A percentile compares a stretch with the other conserved stretches of the same genome.
Evolutionary conservation across 2,113 vertebrate species (phyloP).

Genomic region (Gymnarchus niloticus): DNA sequence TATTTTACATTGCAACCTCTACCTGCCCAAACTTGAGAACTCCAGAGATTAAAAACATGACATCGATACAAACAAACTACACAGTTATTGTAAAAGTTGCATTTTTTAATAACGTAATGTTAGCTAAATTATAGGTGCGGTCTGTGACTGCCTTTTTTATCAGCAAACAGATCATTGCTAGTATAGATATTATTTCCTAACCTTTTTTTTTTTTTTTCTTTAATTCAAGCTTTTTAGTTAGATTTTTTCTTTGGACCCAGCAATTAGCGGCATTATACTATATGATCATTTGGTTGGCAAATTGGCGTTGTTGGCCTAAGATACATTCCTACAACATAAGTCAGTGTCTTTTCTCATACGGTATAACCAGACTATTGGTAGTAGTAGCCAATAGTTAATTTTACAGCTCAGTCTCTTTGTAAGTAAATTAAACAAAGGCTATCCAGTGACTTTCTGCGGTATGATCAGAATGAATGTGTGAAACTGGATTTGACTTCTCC

Average conservation of each 20-base stretch:
- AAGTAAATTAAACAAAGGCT: neutral
- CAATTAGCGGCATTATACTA: neutral
- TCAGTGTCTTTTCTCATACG: neutral
- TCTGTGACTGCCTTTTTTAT: neutral
- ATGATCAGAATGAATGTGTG: neutral
- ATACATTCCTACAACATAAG: neutral
- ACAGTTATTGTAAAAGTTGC: neutral
- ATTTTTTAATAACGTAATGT: neutral
- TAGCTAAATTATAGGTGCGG: neutral
- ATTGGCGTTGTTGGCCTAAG: neutral
- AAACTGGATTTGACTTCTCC: slow-evolving; percentile 3
- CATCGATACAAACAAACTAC: neutral
- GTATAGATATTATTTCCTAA: neutral
- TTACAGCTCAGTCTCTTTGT: neutral
- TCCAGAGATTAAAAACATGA: neutral
- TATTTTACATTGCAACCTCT: neutral
- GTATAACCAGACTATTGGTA: neutral
- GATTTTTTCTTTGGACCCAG: neutral
- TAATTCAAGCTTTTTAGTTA: neutral
- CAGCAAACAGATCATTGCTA: neutral
- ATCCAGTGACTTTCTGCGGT: neutral
- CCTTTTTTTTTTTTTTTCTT: neutral
- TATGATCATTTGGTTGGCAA: no score
- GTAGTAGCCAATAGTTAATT: neutral
- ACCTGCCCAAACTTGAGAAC: neutral